These are phyloP conservation scores for Ctenopoma kingsleyae DNA, from an alignment of 2,797 vertebrate species.

Conservation along the genomic window DNA sequence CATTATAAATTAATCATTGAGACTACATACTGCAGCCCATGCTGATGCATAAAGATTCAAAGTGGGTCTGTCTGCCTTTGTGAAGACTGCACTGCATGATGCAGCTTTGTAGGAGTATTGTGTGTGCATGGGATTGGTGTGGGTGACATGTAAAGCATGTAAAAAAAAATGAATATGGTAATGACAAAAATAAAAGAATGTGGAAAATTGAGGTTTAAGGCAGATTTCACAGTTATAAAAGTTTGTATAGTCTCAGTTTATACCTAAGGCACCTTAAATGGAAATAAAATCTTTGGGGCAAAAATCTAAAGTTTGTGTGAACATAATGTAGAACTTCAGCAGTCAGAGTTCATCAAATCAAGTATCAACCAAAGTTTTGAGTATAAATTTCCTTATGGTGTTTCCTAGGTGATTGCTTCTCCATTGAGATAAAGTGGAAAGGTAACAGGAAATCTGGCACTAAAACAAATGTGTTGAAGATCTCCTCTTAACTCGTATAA, in stretches of 20 bases:
- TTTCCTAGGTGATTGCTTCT: no score
- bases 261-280: no score
- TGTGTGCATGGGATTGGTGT: conserved; percentile 10
- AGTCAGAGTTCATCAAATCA: no score
- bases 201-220: background rate
- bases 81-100: conserved; percentile 26
- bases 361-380: no score
- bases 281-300: no score
- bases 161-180: background rate
- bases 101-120: conserved; percentile 4
- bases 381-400: no score
- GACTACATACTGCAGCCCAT: conserved; percentile 55
- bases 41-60: conserved; percentile 62
- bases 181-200: conserved; percentile 5
- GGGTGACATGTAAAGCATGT: background rate
- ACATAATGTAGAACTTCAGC: no score
- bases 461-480: conserved; percentile 2
- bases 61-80: conserved; percentile 64
- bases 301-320: no score
- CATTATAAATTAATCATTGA: conserved; percentile 73
- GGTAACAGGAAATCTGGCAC: no score
- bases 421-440: no score
- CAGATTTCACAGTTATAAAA: background rate
- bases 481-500: no score
- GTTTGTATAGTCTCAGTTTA: no score